phyloP scores from a whole-genome alignment of 2,888 invertebrate genomes.

The Drosophila formosana region DNA sequence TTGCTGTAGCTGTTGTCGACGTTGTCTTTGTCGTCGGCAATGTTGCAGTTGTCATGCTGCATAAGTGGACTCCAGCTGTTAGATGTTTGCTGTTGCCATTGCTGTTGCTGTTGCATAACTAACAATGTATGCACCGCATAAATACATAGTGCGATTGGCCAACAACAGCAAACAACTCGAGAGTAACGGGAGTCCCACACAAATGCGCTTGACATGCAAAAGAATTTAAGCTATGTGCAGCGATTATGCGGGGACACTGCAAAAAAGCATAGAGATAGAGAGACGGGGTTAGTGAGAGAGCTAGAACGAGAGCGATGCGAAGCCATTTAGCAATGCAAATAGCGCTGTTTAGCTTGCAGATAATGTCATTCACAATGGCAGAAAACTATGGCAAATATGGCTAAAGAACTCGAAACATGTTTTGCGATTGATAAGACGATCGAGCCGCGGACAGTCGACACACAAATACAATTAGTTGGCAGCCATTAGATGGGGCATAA shows the following conservation, averaged over 20 bases:
- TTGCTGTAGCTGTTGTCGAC: conserved; percentile 29
- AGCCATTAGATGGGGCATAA: conserved; percentile 32
- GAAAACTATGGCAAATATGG: conserved; percentile 71
- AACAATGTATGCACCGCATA: conserved; percentile 79
- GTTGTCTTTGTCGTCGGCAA: conserved; percentile 45
- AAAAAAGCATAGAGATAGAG: not conserved
- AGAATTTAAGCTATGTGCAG: conserved; percentile 71
- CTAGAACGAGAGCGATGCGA: conserved; percentile 27
- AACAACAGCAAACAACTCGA: conserved; percentile 40
- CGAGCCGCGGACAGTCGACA: conserved; percentile 60
- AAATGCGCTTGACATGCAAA: conserved; percentile 77
- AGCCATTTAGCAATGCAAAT: conserved; percentile 79
- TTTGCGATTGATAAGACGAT: conserved; percentile 63
- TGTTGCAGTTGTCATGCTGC: conserved; percentile 74
- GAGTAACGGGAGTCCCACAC: conserved; percentile 75
- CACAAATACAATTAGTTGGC: conserved; percentile 54
- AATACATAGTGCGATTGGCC: conserved; percentile 67
- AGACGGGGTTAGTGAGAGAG: conserved; percentile 12
- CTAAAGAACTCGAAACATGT: conserved; percentile 71
- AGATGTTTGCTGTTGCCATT: conserved; percentile 24
- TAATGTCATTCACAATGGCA: conserved; percentile 78
- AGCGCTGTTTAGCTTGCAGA: conserved; percentile 75
- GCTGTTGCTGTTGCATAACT: conserved; percentile 69
- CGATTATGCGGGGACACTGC: conserved; percentile 53
- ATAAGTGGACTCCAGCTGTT: conserved; percentile 74